Evolutionary conservation across 2,797 vertebrate species (phyloP).

Genomic region (Tokudaia tokunoshimensis): DNA sequence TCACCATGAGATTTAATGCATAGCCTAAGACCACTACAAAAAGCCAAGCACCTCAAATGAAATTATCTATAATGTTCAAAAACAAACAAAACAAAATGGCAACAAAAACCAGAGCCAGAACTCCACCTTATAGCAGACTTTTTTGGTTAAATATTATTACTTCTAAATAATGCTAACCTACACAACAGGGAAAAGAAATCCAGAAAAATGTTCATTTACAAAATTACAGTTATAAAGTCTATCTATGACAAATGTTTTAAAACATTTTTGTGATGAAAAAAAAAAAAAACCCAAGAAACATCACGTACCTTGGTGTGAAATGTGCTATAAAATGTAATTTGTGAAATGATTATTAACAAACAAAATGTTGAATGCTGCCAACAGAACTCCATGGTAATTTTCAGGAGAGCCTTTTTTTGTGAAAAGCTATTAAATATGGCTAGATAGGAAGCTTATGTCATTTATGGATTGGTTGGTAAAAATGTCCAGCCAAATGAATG

Average conservation of each 20-base stretch:
- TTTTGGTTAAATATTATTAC: conserved; percentile 41
- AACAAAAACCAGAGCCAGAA: background rate
- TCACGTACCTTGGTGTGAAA: conserved; percentile 79
- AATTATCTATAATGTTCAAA: conserved; percentile 46
- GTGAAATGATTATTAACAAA: conserved; percentile 86
- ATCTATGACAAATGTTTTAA: conserved; percentile 71
- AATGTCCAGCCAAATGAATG: conserved; percentile 89
- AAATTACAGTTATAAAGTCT: conserved; percentile 37
- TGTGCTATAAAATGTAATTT: conserved; percentile 82
- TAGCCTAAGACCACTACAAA: background rate
- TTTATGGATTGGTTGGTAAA: conserved; percentile 86
- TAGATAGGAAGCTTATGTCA: conserved; percentile 83
- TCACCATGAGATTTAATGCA: background rate
- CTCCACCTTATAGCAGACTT: background rate
- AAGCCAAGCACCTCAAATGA: conserved; percentile 30
- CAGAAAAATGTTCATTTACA: conserved; percentile 75
- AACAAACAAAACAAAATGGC: conserved; percentile 5
- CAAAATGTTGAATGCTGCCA: conserved; percentile 89
- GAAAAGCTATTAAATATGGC: conserved; percentile 78
- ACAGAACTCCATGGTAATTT: conserved; percentile 90
- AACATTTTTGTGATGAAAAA: conserved; percentile 80
- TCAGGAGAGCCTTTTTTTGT: conserved; percentile 86
- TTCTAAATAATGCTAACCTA: conserved; percentile 55
- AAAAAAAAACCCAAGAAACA: conserved; percentile 71
- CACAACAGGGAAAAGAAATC: conserved; percentile 70